phyloP scores from a whole-genome alignment of 2,888 invertebrate genomes.

The Drosophila picticornis region DNA sequence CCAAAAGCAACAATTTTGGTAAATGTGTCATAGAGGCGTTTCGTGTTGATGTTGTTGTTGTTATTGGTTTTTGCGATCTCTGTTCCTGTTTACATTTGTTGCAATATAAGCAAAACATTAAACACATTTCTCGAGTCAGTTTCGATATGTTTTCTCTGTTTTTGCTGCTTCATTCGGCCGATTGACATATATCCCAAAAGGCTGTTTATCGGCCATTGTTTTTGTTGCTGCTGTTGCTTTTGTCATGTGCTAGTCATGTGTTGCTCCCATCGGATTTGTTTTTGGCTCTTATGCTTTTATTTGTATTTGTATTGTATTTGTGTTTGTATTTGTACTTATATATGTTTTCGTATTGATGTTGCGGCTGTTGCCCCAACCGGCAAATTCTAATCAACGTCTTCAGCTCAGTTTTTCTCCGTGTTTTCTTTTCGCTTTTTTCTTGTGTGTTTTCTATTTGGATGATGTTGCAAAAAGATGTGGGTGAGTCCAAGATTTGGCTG shows the following conservation, averaged over 20 bases:
- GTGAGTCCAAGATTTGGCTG: slow-evolving; percentile 12
- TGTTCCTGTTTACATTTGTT: slow-evolving; percentile 69
- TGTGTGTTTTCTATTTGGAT: slow-evolving; percentile 25
- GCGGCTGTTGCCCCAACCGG: slow-evolving; percentile 11
- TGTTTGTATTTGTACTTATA: slow-evolving; percentile 7
- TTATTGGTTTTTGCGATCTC: slow-evolving; percentile 27
- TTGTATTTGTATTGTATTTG: slow-evolving; percentile 20
- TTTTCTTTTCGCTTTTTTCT: slow-evolving; percentile 14
- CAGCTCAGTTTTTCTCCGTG: slow-evolving; percentile 15
- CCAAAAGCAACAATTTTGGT: slow-evolving; percentile 63
- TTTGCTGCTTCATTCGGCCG: slow-evolving; percentile 40
- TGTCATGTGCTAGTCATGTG: slow-evolving; percentile 2
- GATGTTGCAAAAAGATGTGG: slow-evolving; percentile 43
- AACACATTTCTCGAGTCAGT: slow-evolving; percentile 62
- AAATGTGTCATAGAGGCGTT: slow-evolving; percentile 72
- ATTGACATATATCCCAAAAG: slow-evolving; percentile 69
- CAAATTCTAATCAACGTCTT: slow-evolving; percentile 46
- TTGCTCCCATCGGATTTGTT: slow-evolving; percentile 16
- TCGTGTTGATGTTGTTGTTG: slow-evolving; percentile 27
- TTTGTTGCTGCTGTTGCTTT: slow-evolving; percentile 8
- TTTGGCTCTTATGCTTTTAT: slow-evolving; percentile 14
- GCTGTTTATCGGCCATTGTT: slow-evolving; percentile 35
- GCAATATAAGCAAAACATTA: slow-evolving; percentile 55
- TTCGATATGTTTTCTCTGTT: slow-evolving; percentile 39
- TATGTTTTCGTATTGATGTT: slow-evolving; percentile 18